A percentile compares a stretch with the other conserved stretches of the same genome.
These are phyloP conservation scores for Hephaestus fuliginosus DNA, from an alignment of 2,797 vertebrate species.

Conservation along the genomic window DNA sequence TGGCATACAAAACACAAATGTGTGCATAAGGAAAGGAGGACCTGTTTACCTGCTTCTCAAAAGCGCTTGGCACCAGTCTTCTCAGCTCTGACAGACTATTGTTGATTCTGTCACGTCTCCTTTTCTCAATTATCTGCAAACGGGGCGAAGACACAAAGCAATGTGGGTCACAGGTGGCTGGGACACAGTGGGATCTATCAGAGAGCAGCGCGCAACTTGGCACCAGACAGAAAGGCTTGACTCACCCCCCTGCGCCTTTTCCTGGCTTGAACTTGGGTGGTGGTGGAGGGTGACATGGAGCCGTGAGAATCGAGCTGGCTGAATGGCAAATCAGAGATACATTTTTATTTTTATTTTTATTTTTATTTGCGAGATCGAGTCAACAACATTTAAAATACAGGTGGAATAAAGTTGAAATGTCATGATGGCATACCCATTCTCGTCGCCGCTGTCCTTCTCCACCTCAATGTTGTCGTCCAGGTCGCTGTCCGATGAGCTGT, in stretches of 20 bases:
- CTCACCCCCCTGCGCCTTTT: constrained; percentile 96
- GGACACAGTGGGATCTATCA: not conserved
- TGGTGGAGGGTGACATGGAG: constrained; percentile 91
- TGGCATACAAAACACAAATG: not conserved
- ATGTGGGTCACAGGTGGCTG: not conserved
- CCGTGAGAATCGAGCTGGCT: constrained; percentile 87
- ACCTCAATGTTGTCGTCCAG: constrained; percentile 95
- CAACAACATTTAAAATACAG: too few species aligned
- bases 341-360: too few species aligned
- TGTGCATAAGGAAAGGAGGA: not conserved
- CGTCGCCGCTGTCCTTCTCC: constrained; percentile 95
- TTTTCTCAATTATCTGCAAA: constrained; percentile 95
- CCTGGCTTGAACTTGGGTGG: constrained; percentile 93
- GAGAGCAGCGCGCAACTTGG: not conserved
- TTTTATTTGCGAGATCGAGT: too few species aligned
- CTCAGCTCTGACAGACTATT: constrained; percentile 96
- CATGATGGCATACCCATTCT: constrained; percentile 88
- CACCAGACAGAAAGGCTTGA: constrained; percentile 27
- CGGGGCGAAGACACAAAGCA: not conserved
- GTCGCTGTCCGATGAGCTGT: constrained; percentile 96
- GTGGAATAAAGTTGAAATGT: too few species aligned
- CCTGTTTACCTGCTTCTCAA: constrained; percentile 94
- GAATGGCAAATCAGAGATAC: constrained; percentile 10
- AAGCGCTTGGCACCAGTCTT: constrained; percentile 95
- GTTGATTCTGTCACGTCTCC: constrained; percentile 96